phyloP scores from a whole-genome alignment of 2,888 invertebrate species.

The Epinotia demarniana region DNA sequence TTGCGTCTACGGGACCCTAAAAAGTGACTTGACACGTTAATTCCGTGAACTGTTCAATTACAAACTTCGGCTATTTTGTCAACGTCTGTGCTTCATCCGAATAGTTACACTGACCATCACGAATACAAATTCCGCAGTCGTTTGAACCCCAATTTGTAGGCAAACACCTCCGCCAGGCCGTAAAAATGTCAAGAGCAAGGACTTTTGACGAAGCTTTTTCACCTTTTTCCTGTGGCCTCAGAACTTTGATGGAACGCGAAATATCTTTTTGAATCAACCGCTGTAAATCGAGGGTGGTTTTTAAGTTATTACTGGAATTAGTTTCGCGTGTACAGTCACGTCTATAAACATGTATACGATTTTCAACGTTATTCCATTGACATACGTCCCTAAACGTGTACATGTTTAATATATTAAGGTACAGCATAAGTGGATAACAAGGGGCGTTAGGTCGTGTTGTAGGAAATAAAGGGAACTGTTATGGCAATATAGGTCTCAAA shows the following conservation, averaged over 20 bases:
- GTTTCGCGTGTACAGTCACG: too few species aligned
- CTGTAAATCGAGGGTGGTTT: neutral
- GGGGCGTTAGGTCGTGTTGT: too few species aligned
- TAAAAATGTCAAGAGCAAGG: constrained; percentile 32
- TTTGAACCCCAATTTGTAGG: constrained; percentile 37
- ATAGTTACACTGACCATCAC: constrained; percentile 7
- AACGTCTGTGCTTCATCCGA: neutral
- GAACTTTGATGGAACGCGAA: constrained; percentile 9
- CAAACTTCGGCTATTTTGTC: neutral
- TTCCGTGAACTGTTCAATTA: neutral
- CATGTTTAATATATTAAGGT: too few species aligned
- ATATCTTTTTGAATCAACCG: neutral
- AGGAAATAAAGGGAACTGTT: too few species aligned
- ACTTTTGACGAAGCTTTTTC: constrained; percentile 26
- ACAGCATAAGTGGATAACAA: too few species aligned
- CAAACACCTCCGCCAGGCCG: constrained; percentile 26
- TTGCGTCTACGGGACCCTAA: neutral
- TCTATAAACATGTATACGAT: too few species aligned
- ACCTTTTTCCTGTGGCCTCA: neutral
- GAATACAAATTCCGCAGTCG: constrained; percentile 14
- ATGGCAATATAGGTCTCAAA: too few species aligned
- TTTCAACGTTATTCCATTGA: too few species aligned
- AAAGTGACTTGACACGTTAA: neutral
- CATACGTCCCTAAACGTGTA: too few species aligned
- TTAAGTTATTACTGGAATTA: neutral